These are phyloP conservation scores for Cranoglanis bouderius DNA, from an alignment of 2,113 vertebrate species.

Conservation along the genomic window DNA sequence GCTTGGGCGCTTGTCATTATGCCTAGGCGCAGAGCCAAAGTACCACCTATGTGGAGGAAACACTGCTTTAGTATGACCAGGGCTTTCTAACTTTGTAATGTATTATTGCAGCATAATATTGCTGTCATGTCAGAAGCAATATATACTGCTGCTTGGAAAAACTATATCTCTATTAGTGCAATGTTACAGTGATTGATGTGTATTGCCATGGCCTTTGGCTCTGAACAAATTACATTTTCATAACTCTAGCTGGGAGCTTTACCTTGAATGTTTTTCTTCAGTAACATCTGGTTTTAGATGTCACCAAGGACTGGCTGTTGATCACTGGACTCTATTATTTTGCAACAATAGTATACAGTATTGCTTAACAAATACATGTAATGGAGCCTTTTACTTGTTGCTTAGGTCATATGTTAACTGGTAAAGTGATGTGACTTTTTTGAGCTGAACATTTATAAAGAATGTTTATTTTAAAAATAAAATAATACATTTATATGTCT, in stretches of 20 bases:
- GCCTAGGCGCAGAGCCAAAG: neutral
- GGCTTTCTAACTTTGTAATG: neutral
- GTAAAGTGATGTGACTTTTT: neutral
- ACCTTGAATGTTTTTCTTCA: neutral
- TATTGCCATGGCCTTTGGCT: neutral
- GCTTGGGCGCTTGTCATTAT: neutral
- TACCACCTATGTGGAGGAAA: neutral
- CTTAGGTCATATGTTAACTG: neutral
- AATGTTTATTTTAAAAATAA: neutral
- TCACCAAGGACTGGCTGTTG: neutral
- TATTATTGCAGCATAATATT: neutral
- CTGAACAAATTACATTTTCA: neutral
- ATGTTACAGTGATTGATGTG: neutral
- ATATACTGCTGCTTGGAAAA: neutral
- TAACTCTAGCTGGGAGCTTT: neutral
- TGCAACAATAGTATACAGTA: neutral
- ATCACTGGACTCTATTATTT: neutral
- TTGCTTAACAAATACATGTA: neutral
- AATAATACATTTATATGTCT: neutral
- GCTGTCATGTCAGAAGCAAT: neutral
- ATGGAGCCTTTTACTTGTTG: neutral
- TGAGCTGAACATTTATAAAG: neutral
- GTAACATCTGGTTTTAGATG: conserved; percentile 13
- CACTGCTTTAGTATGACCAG: neutral
- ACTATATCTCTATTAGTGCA: neutral